Conservation (phyloP, 2,113 vertebrate species). For the Taxidea taxus region DNA sequence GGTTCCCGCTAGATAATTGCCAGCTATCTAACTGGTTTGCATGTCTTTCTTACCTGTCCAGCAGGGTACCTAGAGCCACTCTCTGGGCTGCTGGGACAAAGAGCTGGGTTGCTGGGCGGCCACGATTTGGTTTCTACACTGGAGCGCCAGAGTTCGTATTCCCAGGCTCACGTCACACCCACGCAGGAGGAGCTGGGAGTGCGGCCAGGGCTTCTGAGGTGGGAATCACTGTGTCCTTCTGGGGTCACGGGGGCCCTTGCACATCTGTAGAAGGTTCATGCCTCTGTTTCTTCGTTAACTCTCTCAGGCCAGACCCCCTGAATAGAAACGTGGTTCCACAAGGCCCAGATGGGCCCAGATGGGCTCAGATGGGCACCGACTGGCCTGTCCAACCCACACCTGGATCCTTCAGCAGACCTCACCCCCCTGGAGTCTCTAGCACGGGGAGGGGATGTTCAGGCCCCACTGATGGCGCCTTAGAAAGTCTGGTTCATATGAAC, state of each 20-base stretch:
- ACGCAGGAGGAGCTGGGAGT: fast-evolving
- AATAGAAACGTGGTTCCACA: background rate
- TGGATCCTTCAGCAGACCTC: too few species aligned
- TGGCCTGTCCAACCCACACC: fast-evolving
- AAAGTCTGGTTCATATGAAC: background rate
- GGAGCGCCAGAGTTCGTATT: background rate
- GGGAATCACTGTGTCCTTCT: background rate
- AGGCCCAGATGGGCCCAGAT: too few species aligned
- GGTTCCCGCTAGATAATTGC: too few species aligned
- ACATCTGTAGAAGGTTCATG: fast-evolving
- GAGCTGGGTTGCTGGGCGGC: background rate
- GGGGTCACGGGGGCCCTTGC: fast-evolving
- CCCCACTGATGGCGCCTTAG: fast-evolving
- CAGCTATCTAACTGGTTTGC: background rate
- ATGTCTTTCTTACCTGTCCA: background rate
- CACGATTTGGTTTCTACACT: fast-evolving
- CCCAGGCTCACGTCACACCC: fast-evolving
- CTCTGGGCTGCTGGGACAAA: background rate
- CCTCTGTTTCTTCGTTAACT: background rate
- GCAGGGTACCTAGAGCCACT: background rate
- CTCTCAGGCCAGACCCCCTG: background rate
- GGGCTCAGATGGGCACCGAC: fast-evolving
- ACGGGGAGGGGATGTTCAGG: fast-evolving
- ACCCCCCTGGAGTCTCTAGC: fast-evolving
- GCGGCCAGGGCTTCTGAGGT: fast-evolving